phyloP scores from a whole-genome alignment of 2,113 vertebrate genomes.

The Lepus europaeus region DNA sequence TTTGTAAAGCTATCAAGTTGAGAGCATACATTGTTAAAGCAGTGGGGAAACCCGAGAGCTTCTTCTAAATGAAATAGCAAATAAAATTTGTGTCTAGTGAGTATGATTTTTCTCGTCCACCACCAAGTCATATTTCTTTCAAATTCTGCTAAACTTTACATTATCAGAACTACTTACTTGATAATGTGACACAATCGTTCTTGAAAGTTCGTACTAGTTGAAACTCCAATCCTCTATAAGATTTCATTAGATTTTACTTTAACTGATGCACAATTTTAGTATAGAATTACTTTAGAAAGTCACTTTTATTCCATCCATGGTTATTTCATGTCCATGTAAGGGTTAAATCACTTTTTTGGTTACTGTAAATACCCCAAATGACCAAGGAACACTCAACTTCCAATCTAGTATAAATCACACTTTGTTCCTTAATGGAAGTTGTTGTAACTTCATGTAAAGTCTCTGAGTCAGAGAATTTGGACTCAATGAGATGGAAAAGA shows the following conservation, averaged over 20 bases:
- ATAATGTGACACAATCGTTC: background rate
- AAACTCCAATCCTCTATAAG: background rate
- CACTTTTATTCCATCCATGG: background rate
- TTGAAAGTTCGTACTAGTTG: background rate
- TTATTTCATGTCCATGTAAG: background rate
- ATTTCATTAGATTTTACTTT: background rate
- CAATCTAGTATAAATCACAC: background rate
- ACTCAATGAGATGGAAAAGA: background rate
- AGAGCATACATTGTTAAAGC: background rate
- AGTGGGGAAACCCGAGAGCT: background rate
- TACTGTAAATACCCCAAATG: background rate
- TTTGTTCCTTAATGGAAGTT: background rate
- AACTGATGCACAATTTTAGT: background rate
- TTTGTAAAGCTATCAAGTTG: background rate
- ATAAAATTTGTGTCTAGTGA: background rate
- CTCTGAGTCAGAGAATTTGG: background rate
- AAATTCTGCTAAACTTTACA: background rate
- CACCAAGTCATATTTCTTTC: background rate
- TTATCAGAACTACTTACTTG: background rate
- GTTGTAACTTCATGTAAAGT: background rate
- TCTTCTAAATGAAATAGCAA: background rate
- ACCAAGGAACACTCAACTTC: background rate
- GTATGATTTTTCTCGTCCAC: background rate
- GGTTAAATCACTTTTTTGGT: background rate
- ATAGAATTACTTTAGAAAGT: fast-evolving